Conservation (phyloP, 2,797 vertebrate genomes). For the Lacerta agilis region DNA sequence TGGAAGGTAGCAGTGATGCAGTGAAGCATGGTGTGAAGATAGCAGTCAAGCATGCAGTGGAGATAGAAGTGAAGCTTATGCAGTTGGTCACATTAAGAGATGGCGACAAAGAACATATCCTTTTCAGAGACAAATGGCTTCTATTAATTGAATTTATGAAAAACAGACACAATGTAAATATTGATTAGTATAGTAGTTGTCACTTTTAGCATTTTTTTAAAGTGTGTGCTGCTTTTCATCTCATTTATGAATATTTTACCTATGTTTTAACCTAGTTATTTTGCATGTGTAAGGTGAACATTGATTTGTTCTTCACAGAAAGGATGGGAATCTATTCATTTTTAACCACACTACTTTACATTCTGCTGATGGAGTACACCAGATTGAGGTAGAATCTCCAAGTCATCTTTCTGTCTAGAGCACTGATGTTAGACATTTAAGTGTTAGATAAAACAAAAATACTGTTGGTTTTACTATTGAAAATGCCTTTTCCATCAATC, state of each 20-base stretch:
- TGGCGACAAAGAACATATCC: no score
- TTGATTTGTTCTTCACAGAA: not conserved
- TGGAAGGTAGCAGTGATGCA: no score
- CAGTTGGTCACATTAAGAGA: no score
- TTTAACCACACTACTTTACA: not conserved
- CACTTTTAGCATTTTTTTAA: not conserved
- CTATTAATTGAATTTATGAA: no score
- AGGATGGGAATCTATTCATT: not conserved
- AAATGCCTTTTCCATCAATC: slow-evolving; percentile 35
- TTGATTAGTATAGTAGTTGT: no score
- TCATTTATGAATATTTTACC: not conserved
- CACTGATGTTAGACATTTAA: slow-evolving; percentile 39
- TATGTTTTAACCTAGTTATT: not conserved
- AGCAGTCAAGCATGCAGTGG: no score
- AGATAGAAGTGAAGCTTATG: no score
- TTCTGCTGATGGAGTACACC: slow-evolving; percentile 16
- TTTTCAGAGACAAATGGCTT: no score
- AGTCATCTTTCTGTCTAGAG: slow-evolving; percentile 32
- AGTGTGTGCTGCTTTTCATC: not conserved
- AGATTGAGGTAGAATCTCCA: slow-evolving; percentile 26
- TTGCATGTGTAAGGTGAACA: not conserved
- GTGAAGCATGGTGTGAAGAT: no score
- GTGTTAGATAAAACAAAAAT: slow-evolving; percentile 52
- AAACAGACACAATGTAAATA: no score
- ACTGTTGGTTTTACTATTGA: slow-evolving; percentile 11